These are phyloP conservation scores for Lemur catta DNA, from an alignment of 2,797 vertebrate genomes.

Conservation along the genomic window DNA sequence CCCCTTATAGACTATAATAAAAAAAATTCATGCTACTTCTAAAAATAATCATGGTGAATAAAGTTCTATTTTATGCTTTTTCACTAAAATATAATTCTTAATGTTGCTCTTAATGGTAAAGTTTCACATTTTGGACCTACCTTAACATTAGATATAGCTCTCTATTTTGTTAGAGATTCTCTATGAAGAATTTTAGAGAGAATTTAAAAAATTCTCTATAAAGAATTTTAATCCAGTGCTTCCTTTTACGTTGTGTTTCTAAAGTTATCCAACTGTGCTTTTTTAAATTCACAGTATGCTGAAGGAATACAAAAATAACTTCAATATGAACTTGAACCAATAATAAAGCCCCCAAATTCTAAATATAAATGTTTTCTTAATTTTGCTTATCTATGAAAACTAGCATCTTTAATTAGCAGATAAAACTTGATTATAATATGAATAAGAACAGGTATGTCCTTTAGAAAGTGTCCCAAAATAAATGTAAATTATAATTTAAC, in stretches of 20 bases:
- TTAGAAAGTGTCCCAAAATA: not conserved
- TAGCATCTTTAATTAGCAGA: not conserved
- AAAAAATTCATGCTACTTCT: not conserved
- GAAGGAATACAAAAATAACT: constrained; percentile 6
- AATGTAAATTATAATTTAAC: constrained; percentile 31
- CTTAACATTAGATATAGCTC: not conserved
- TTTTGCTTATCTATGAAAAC: not conserved
- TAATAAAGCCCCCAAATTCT: not conserved
- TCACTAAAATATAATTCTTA: not conserved
- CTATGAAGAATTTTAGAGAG: not conserved
- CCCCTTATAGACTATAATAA: not conserved
- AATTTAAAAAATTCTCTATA: too few relatives aligned
- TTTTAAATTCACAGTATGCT: not conserved
- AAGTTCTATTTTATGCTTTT: constrained; percentile 5
- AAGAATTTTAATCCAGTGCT: not conserved
- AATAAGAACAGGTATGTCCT: not conserved
- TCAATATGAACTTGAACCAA: not conserved
- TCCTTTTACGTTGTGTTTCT: not conserved
- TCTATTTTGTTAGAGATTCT: not conserved
- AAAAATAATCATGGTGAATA: constrained; percentile 11
- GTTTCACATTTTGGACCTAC: not conserved
- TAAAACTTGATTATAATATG: constrained; percentile 23
- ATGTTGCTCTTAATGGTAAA: not conserved
- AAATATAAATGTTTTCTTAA: not conserved
- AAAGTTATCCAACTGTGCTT: constrained; percentile 1